Conservation (phyloP, 2,113 vertebrate species). For the Excalfactoria chinensis region DNA sequence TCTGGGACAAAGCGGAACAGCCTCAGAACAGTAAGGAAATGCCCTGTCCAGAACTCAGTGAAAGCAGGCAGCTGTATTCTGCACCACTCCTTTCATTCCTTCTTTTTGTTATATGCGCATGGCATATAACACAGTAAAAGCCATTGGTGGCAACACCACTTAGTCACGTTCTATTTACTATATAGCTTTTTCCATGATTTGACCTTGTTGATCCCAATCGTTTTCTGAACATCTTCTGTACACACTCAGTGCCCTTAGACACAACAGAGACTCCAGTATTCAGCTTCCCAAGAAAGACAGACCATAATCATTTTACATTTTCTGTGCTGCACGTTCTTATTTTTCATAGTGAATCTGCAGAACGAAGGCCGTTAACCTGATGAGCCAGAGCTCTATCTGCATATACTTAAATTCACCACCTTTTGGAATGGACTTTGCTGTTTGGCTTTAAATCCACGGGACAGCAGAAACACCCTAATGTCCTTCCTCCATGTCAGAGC, state of each 20-base stretch:
- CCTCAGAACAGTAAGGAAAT: background rate
- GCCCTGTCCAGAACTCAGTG: no score
- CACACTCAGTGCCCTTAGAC: background rate
- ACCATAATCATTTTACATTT: background rate
- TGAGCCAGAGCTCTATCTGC: background rate
- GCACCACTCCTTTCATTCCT: background rate
- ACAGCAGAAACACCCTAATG: background rate
- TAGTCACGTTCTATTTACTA: background rate
- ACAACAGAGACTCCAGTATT: background rate
- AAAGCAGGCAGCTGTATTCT: background rate
- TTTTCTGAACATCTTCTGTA: background rate
- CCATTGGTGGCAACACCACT: background rate
- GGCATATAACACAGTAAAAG: background rate
- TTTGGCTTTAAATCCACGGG: background rate
- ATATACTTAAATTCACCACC: background rate
- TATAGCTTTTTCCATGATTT: fast-evolving
- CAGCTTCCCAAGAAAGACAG: background rate
- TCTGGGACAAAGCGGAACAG: background rate
- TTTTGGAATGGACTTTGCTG: background rate
- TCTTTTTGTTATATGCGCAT: background rate
- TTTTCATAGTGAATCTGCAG: background rate
- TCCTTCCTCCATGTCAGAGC: background rate
- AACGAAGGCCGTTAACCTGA: background rate
- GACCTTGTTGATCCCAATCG: fast-evolving
- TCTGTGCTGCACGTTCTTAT: background rate